Evolutionary conservation across 2,797 vertebrate genomes (phyloP).

Genomic region (Vespertilio murinus): DNA sequence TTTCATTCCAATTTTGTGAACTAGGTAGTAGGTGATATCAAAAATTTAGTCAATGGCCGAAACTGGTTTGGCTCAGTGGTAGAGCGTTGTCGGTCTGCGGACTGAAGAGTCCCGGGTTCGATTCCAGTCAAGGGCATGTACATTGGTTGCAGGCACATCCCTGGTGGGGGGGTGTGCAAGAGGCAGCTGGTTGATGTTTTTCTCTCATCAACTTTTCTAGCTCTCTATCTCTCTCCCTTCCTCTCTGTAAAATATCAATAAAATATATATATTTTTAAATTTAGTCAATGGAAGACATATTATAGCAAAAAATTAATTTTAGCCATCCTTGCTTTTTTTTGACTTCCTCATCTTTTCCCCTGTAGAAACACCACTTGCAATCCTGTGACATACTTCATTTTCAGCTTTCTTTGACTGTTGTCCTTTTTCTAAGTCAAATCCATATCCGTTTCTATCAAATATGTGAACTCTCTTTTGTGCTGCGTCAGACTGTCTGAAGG

Average conservation of each 20-base stretch:
- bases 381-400: neutral
- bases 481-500: neutral
- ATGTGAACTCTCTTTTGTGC: neutral
- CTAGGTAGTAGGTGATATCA: neutral
- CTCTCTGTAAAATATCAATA: too few relatives aligned
- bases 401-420: neutral
- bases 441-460: neutral
- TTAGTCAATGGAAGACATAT: neutral
- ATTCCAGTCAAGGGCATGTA: too few relatives aligned
- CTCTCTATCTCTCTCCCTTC: too few relatives aligned
- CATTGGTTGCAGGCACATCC: too few relatives aligned
- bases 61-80: too few relatives aligned
- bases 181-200: too few relatives aligned
- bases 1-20: neutral
- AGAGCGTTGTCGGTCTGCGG: too few relatives aligned
- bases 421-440: neutral
- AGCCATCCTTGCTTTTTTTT: neutral
- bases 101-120: too few relatives aligned
- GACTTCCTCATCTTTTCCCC: neutral
- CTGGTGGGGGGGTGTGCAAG: too few relatives aligned
- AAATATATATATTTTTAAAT: too few relatives aligned
- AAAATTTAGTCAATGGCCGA: neutral
- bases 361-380: neutral
- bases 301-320: neutral
- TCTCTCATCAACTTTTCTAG: too few relatives aligned